phyloP scores from a whole-genome alignment of 1,140 invertebrate species.

The Atta colombica region DNA sequence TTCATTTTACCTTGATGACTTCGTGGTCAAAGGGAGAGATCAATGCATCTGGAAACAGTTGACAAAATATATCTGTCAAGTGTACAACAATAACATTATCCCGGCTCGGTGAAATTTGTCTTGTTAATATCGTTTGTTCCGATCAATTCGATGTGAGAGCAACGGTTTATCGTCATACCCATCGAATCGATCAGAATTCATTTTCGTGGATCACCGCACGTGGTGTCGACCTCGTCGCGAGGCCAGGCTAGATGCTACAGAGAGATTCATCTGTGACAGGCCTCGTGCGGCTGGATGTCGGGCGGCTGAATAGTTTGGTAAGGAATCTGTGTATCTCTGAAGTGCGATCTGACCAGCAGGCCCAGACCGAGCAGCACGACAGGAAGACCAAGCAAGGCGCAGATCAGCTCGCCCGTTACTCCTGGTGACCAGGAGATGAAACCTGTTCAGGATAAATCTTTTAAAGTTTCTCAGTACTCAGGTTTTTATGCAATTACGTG shows the following conservation, averaged over 20 bases:
- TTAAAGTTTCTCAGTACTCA: conserved; percentile 23
- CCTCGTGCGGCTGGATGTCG: conserved; percentile 76
- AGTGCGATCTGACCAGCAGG: conserved; percentile 87
- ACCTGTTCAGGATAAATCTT: conserved; percentile 78
- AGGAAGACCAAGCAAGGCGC: conserved; percentile 87
- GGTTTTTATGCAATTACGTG: neutral
- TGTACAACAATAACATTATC: conserved; percentile 58
- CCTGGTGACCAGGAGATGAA: conserved; percentile 86
- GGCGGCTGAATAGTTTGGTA: conserved; percentile 76
- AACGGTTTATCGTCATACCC: neutral
- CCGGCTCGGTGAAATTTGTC: conserved; percentile 18
- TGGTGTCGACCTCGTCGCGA: neutral
- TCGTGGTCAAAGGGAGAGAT: conserved; percentile 32
- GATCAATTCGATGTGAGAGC: conserved; percentile 13
- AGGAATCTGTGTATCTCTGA: conserved; percentile 82
- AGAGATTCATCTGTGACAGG: conserved; percentile 82
- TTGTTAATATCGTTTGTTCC: neutral
- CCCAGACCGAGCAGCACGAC: conserved; percentile 87
- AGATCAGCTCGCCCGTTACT: conserved; percentile 88
- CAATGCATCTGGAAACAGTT: conserved; percentile 24
- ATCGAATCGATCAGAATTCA: conserved; percentile 31
- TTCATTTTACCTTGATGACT: conserved; percentile 21
- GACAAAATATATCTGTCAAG: conserved; percentile 57
- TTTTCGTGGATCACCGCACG: conserved; percentile 1
- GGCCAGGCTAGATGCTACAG: neutral